Evolutionary conservation across 2,888 invertebrate genomes (phyloP).

Genomic region (Drosophila hamatofila): DNA sequence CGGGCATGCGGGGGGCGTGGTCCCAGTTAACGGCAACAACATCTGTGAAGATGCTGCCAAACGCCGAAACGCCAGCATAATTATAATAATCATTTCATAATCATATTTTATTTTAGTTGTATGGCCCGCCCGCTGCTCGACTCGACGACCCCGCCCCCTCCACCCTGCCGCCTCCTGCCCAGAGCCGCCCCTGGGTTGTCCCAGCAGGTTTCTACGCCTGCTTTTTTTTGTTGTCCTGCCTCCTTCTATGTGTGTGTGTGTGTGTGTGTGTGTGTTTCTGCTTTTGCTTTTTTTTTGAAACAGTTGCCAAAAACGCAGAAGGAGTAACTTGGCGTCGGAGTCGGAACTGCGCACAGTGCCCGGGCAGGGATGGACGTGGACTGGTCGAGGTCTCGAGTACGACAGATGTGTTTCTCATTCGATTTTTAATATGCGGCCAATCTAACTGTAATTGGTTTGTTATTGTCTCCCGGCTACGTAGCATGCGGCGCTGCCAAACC

Average conservation of each 20-base stretch:
- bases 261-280: no score
- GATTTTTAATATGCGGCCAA: conserved; percentile 86
- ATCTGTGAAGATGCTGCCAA: conserved; percentile 79
- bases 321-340: conserved; percentile 11
- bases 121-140: conserved; percentile 59
- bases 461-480: conserved; percentile 73
- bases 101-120: conserved; percentile 80
- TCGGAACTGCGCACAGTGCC: background rate
- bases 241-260: background rate
- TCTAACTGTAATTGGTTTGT: conserved; percentile 85
- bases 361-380: conserved; percentile 8
- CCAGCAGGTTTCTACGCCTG: conserved; percentile 58
- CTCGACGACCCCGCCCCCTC: background rate
- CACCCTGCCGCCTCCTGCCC: conserved; percentile 4
- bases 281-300: conserved; percentile 53
- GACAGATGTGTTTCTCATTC: conserved; percentile 86
- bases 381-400: conserved; percentile 49
- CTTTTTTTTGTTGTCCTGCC: conserved; percentile 3
- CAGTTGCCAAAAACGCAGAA: conserved; percentile 68
- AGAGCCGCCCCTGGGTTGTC: conserved; percentile 32
- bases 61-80: conserved; percentile 75
- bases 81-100: conserved; percentile 84
- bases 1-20: conserved; percentile 44
- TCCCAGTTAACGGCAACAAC: conserved; percentile 80
- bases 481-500: conserved; percentile 57